Evolutionary conservation across 53 echinoderm and acorn worm genomes (phyloP).

Genomic region (Crossaster papposus): DNA sequence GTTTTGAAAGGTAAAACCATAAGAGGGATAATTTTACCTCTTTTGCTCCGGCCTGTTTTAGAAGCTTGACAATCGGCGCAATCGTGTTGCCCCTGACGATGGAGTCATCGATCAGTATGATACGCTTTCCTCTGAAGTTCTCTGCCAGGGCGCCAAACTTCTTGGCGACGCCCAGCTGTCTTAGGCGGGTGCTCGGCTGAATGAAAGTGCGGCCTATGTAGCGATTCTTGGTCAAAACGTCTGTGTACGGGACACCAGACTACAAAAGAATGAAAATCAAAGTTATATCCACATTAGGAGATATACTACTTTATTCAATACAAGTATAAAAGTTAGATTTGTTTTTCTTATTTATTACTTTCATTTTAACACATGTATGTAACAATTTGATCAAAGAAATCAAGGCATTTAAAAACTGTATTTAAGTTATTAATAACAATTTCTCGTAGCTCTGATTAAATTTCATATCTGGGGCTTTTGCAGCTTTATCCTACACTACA

Average conservation of each 20-base stretch:
- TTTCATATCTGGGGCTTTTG: too few species aligned
- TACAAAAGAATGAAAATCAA: conserved; percentile 5
- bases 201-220: conserved; percentile 97
- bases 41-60: conserved; percentile 91
- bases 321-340: too few species aligned
- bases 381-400: too few species aligned
- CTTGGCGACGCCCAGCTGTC: conserved; percentile 97
- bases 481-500: too few species aligned
- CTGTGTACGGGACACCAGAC: conserved; percentile 94
- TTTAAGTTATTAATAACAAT: too few species aligned
- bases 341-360: too few species aligned
- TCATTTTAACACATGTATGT: too few species aligned
- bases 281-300: not conserved
- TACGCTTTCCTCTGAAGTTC: conserved; percentile 91
- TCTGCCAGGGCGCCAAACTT: conserved; percentile 98
- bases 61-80: conserved; percentile 88
- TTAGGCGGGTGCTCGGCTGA: conserved; percentile 88
- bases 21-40: conserved; percentile 71
- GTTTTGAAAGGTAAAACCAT: not conserved
- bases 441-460: too few species aligned
- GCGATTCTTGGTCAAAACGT: conserved; percentile 95
- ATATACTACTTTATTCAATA: not conserved
- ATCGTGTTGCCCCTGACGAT: conserved; percentile 98
- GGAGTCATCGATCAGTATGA: conserved; percentile 95
- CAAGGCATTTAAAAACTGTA: too few species aligned